These are phyloP conservation scores for Entosphenus tridentatus DNA, from an alignment of 2,113 vertebrate genomes.

Conservation along the genomic window DNA sequence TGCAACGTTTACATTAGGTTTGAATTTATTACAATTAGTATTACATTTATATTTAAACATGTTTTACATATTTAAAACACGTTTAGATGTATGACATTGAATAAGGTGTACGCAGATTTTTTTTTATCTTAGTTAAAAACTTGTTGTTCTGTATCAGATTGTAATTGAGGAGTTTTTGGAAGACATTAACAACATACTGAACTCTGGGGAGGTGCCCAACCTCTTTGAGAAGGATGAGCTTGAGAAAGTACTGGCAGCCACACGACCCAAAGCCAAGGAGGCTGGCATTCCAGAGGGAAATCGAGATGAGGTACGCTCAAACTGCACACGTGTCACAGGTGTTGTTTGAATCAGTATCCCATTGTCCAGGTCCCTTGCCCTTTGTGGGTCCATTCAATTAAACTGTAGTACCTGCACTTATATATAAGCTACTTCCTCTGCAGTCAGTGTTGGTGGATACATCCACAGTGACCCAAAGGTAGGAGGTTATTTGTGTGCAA, in stretches of 20 bases:
- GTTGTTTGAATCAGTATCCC: not conserved
- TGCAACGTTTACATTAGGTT: no score
- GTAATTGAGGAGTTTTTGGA: constrained; percentile 42
- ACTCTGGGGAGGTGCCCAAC: constrained; percentile 44
- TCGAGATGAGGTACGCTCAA: constrained; percentile 36
- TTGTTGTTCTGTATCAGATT: constrained; percentile 19
- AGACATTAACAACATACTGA: constrained; percentile 48
- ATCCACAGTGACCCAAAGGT: no score
- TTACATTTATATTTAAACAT: no score
- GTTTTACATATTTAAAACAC: no score
- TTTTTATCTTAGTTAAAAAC: not conserved
- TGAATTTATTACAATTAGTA: no score
- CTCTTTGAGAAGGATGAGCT: constrained; percentile 51
- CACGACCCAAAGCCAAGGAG: constrained; percentile 40
- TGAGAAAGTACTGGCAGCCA: constrained; percentile 34
- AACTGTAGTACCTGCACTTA: no score
- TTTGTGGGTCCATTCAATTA: no score
- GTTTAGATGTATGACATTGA: no score
- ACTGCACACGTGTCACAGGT: not conserved
- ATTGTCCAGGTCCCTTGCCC: not conserved
- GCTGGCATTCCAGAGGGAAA: constrained; percentile 38
- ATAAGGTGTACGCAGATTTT: no score
- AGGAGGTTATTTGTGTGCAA: no score
- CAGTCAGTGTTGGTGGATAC: no score
- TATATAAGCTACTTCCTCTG: no score